These are phyloP conservation scores for Petaurus breviceps DNA, from an alignment of 2,113 vertebrate species.

Conservation along the genomic window DNA sequence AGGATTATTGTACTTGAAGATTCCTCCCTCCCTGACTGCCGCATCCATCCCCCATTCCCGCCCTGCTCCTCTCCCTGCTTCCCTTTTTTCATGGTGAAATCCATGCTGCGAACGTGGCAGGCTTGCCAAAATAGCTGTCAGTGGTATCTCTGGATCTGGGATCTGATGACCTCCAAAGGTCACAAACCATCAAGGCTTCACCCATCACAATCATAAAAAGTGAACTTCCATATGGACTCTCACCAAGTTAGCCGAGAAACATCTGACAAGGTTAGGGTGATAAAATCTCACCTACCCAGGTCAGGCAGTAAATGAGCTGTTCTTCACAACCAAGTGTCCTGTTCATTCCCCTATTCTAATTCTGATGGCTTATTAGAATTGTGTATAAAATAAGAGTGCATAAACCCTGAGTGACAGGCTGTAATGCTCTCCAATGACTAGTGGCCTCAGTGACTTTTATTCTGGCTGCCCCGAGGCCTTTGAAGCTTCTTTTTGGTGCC, in stretches of 20 bases:
- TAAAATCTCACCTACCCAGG: background rate
- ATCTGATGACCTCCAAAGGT: background rate
- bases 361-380: background rate
- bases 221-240: background rate
- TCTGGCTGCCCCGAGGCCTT: background rate
- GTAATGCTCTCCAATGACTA: background rate
- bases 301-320: background rate
- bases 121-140: slow-evolving; percentile 63
- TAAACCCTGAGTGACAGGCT: background rate
- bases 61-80: background rate
- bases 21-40: slow-evolving; percentile 62
- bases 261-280: background rate
- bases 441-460: background rate
- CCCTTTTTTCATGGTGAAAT: slow-evolving; percentile 13
- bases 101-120: slow-evolving; percentile 47
- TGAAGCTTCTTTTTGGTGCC: background rate
- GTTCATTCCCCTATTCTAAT: background rate
- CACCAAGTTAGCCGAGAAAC: background rate
- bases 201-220: background rate
- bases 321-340: background rate
- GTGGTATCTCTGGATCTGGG: background rate
- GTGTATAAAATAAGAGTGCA: background rate
- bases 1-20: slow-evolving; percentile 81
- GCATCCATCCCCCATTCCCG: slow-evolving; percentile 45
- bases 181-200: background rate